These are phyloP conservation scores for Forficula auricularia DNA, from an alignment of 1,140 invertebrate species.

Conservation along the genomic window DNA sequence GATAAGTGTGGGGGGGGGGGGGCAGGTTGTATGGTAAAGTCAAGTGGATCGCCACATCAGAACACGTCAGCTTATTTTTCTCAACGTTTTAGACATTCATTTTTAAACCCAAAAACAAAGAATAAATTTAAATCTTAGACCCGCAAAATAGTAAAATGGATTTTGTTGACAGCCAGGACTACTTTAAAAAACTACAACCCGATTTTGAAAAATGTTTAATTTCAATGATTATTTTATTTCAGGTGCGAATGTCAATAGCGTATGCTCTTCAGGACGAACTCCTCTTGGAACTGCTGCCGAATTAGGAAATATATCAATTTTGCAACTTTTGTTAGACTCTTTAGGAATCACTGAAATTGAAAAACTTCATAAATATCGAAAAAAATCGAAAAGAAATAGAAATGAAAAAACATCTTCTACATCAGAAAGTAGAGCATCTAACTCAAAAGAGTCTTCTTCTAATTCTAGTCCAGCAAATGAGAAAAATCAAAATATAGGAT, in stretches of 20 bases:
- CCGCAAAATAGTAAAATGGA: no score
- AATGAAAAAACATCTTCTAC: background rate
- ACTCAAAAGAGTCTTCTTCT: background rate
- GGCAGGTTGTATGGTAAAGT: no score
- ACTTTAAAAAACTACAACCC: no score
- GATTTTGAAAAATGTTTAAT: no score
- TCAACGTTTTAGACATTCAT: no score
- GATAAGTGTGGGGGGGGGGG: no score
- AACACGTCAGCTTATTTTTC: no score
- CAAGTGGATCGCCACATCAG: no score
- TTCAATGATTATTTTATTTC: slow-evolving; percentile 8
- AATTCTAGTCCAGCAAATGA: slow-evolving; percentile 9
- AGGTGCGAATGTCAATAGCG: slow-evolving; percentile 30
- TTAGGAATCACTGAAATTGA: slow-evolving; percentile 17
- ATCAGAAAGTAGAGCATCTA: background rate
- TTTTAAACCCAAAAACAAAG: no score
- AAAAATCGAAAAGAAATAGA: slow-evolving; percentile 4
- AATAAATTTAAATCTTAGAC: no score
- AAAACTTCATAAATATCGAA: slow-evolving; percentile 9
- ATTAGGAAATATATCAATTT: slow-evolving; percentile 25
- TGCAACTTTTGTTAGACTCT: slow-evolving; percentile 24
- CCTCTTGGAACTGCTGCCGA: slow-evolving; percentile 28
- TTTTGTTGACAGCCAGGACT: no score
- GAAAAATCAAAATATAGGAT: slow-evolving; percentile 21
- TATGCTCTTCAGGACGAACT: slow-evolving; percentile 27